Percentiles rank a stretch among this genome's conserved stretches.
Conservation (phyloP, 2,797 vertebrate genomes). For the Crax fasciolata region DNA sequence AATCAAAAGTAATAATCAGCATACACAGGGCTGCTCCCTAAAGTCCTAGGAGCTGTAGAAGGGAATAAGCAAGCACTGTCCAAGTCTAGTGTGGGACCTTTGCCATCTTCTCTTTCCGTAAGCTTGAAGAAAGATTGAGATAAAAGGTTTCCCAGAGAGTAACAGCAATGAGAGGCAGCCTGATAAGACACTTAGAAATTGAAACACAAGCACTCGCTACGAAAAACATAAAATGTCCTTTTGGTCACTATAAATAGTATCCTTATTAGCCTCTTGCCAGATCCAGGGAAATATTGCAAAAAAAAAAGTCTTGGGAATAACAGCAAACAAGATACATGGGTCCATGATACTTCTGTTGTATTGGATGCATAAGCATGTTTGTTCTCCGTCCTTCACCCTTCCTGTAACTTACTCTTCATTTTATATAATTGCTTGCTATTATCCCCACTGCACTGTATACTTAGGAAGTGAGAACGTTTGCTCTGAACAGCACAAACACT, state of each 20-base stretch:
- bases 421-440: slow-evolving; percentile 10
- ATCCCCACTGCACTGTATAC: neutral
- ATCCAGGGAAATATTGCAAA: neutral
- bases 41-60: neutral
- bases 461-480: neutral
- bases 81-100: neutral
- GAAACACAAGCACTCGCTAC: neutral
- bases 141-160: neutral
- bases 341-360: neutral
- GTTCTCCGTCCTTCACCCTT: neutral
- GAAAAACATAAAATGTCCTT: neutral
- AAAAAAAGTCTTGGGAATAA: neutral
- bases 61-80: neutral
- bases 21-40: neutral
- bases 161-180: neutral
- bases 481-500: slow-evolving; percentile 3
- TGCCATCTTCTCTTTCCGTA: neutral
- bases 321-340: neutral
- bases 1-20: neutral
- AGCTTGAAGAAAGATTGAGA: neutral
- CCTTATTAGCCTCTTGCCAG: neutral
- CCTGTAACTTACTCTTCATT: neutral
- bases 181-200: neutral
- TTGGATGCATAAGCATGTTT: neutral
- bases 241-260: neutral